Evolutionary conservation across 2,888 invertebrate species (phyloP).

Genomic region (Icerya purchasi): DNA sequence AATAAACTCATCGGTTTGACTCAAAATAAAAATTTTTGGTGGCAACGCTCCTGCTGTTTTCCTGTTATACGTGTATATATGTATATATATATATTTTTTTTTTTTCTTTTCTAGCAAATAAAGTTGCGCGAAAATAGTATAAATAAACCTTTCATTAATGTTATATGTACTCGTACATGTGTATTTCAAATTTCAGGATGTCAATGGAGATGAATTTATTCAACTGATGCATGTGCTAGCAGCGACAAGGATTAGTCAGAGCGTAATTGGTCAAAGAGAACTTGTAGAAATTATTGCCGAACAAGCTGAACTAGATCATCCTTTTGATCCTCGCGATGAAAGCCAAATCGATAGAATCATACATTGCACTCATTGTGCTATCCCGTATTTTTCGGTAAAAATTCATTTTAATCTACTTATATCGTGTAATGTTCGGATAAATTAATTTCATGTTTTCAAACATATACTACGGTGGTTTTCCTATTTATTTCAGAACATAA

Average conservation of each 20-base stretch:
- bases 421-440: too few species aligned
- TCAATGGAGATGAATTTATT: constrained; percentile 78
- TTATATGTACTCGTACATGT: constrained; percentile 10
- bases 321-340: constrained; percentile 31
- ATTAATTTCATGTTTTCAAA: too few species aligned
- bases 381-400: constrained; percentile 55
- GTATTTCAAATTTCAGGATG: constrained; percentile 38
- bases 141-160: constrained; percentile 11
- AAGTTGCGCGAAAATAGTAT: neutral
- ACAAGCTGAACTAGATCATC: constrained; percentile 55
- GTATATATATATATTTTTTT: too few species aligned
- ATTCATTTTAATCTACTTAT: too few species aligned
- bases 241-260: constrained; percentile 57
- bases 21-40: too few species aligned
- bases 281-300: constrained; percentile 66
- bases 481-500: too few species aligned
- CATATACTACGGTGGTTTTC: too few species aligned
- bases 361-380: constrained; percentile 64
- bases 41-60: too few species aligned
- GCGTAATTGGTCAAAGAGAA: constrained; percentile 65
- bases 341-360: constrained; percentile 64
- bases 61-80: too few species aligned
- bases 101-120: too few species aligned
- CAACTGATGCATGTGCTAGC: constrained; percentile 67
- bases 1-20: too few species aligned